These are phyloP conservation scores for Limnephilus lunatus DNA, from an alignment of 2,888 invertebrate genomes.

Conservation along the genomic window DNA sequence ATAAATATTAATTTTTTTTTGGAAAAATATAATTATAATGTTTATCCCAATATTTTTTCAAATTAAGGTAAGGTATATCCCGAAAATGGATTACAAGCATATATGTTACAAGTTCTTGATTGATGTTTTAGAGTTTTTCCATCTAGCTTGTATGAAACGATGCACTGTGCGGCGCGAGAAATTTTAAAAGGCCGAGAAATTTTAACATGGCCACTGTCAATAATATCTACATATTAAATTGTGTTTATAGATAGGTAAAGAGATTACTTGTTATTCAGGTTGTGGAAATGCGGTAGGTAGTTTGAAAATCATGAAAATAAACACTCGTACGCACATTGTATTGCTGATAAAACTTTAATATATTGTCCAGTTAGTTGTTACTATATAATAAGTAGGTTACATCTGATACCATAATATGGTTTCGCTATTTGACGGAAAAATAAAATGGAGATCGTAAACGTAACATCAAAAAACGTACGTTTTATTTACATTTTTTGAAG, in stretches of 20 bases:
- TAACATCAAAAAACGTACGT: background rate
- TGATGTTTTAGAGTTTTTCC: no score
- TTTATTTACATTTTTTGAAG: no score
- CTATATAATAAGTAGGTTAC: background rate
- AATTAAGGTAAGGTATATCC: no score
- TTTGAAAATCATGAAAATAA: background rate
- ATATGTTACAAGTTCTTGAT: no score
- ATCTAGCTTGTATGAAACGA: no score
- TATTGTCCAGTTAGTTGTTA: background rate
- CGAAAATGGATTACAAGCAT: no score
- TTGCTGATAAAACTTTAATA: background rate
- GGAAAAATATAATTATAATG: no score
- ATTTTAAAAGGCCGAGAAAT: no score
- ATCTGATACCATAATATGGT: background rate
- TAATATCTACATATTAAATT: background rate
- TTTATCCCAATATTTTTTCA: no score
- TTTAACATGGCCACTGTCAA: no score
- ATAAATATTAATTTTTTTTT: no score
- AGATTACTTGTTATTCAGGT: background rate
- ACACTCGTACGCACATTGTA: background rate
- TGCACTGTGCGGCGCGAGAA: no score
- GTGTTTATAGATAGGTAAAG: background rate
- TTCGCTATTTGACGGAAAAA: background rate
- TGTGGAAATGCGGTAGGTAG: background rate
- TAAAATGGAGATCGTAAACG: background rate